Conservation (phyloP, 2,113 vertebrate species). For the Catagonus wagneri region DNA sequence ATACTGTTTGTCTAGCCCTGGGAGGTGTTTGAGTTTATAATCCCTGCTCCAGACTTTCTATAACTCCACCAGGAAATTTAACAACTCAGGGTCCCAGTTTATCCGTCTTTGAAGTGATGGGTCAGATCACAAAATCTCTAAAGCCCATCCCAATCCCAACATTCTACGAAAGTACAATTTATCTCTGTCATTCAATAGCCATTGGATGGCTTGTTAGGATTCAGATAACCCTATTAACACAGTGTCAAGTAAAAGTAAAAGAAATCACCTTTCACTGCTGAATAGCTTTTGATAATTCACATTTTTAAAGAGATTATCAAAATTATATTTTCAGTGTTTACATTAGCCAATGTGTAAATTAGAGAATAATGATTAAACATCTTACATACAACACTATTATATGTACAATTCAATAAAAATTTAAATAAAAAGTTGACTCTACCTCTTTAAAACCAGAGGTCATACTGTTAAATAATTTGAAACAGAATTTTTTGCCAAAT, state of each 20-base stretch:
- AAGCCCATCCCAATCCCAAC: neutral
- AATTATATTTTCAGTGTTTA: constrained; percentile 39
- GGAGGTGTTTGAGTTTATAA: neutral
- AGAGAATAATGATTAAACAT: neutral
- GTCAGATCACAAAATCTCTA: constrained; percentile 10
- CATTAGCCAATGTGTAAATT: neutral
- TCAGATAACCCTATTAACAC: constrained; percentile 33
- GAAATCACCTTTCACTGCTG: constrained; percentile 3
- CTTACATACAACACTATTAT: neutral
- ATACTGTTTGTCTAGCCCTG: neutral
- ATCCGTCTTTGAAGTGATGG: neutral
- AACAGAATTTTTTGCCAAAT: neutral
- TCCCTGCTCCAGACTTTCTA: neutral
- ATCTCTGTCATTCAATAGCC: neutral
- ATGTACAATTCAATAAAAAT: constrained; percentile 21
- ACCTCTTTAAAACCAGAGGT: constrained; percentile 4
- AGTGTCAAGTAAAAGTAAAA: neutral
- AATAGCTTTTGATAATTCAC: neutral
- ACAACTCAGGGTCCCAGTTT: neutral
- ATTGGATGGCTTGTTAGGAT: neutral
- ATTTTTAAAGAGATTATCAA: neutral
- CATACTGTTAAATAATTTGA: neutral
- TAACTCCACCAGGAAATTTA: constrained; percentile 19
- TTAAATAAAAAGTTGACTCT: neutral
- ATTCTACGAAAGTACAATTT: neutral